phyloP scores from a whole-genome alignment of 1,140 invertebrate species.

The Bactericera cockerelli region DNA sequence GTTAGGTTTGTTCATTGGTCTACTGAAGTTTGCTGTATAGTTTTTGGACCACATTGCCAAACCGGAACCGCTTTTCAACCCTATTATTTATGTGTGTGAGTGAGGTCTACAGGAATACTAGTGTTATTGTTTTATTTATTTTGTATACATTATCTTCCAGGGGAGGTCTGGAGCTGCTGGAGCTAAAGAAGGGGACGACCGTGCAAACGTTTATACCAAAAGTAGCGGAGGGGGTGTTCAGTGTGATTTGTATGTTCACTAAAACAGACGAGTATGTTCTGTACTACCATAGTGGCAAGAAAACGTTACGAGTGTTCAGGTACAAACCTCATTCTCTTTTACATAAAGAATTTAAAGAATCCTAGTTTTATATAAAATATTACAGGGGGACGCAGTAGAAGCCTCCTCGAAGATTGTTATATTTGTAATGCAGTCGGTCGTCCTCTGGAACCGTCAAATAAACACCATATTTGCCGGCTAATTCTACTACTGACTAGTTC shows the following conservation, averaged over 20 bases:
- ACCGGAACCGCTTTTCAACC: too few relatives aligned
- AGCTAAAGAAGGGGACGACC: conserved; percentile 65
- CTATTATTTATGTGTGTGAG: too few relatives aligned
- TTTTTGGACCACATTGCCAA: too few relatives aligned
- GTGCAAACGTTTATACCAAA: conserved; percentile 76
- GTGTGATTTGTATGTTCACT: conserved; percentile 86
- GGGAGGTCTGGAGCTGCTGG: conserved; percentile 81
- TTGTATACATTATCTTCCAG: conserved; percentile 36
- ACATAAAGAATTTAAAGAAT: too few relatives aligned
- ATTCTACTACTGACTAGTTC: neutral
- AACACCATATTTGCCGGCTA: neutral
- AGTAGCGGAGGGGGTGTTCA: conserved; percentile 93
- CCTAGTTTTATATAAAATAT: too few relatives aligned
- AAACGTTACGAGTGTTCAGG: conserved; percentile 83
- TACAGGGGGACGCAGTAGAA: too few relatives aligned
- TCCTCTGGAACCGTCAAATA: neutral
- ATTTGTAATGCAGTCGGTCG: too few relatives aligned
- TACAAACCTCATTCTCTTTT: conserved; percentile 26
- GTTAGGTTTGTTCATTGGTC: too few relatives aligned
- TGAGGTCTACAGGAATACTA: too few relatives aligned
- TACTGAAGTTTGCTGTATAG: too few relatives aligned
- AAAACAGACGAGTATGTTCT: conserved; percentile 87
- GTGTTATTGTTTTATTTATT: too few relatives aligned
- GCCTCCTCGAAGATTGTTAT: too few relatives aligned
- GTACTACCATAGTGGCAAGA: conserved; percentile 89